Evolutionary conservation across 2,113 vertebrate species (phyloP).

Genomic region (Catagonus wagneri): DNA sequence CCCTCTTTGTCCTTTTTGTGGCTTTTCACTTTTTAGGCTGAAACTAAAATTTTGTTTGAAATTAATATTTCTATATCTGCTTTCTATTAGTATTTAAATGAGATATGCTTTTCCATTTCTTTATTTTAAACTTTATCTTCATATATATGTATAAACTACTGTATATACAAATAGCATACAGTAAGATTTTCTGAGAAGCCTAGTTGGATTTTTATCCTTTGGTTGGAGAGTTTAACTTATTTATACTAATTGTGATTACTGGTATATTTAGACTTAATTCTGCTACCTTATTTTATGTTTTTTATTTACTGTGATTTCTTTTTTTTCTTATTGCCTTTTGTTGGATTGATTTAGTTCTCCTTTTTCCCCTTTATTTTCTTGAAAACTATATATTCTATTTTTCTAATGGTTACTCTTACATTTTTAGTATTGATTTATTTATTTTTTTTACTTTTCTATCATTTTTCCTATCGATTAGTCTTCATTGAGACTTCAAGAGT

Average conservation of each 20-base stretch:
- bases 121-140: not conserved
- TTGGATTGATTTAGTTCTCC: slow-evolving; percentile 15
- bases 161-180: not conserved
- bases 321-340: not conserved
- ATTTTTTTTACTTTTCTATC: not conserved
- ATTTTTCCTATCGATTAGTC: not conserved
- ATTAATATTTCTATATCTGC: not conserved
- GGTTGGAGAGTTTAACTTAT: slow-evolving; percentile 36
- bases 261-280: not conserved
- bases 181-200: slow-evolving; percentile 3
- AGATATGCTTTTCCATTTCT: slow-evolving; percentile 28
- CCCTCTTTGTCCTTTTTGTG: not conserved
- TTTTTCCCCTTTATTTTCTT: not conserved
- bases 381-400: not conserved
- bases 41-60: slow-evolving; percentile 39
- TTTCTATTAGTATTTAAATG: slow-evolving; percentile 33
- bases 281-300: not conserved
- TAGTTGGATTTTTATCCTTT: not conserved
- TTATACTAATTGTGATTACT: slow-evolving; percentile 41
- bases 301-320: slow-evolving; percentile 40
- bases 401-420: not conserved
- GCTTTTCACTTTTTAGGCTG: slow-evolving; percentile 13
- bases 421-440: not conserved
- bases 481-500: no score
- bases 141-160: not conserved